These are phyloP conservation scores for Tenualosa ilisha DNA, from an alignment of 2,797 vertebrate genomes.

Conservation along the genomic window DNA sequence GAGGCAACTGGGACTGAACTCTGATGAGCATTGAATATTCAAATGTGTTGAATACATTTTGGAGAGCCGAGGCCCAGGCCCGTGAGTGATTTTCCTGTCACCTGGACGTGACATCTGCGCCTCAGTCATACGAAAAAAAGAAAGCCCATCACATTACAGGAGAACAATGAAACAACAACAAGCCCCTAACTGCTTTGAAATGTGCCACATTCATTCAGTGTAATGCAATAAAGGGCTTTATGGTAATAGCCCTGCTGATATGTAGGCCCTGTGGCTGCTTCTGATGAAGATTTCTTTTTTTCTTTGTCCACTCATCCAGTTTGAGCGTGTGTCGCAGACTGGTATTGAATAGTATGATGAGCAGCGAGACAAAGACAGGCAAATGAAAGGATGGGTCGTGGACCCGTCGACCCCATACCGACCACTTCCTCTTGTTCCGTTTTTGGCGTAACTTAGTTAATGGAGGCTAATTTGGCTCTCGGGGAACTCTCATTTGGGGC, in stretches of 20 bases:
- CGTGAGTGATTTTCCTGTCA: neutral
- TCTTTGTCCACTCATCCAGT: conserved; percentile 37
- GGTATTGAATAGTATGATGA: conserved; percentile 34
- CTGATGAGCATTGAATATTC: neutral
- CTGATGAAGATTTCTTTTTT: conserved; percentile 12
- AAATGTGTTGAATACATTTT: neutral
- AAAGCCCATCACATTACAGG: neutral
- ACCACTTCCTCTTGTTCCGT: conserved; percentile 60
- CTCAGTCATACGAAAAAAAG: conserved; percentile 3
- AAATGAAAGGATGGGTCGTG: conserved; percentile 47
- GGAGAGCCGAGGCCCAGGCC: neutral
- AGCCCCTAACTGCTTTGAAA: conserved; percentile 6
- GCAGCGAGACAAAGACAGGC: conserved; percentile 36
- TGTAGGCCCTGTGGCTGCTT: neutral
- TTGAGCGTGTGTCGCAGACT: conserved; percentile 30
- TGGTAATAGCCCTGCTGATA: neutral
- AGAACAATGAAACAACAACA: conserved; percentile 16
- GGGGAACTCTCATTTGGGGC: conserved; percentile 63
- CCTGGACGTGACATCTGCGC: conserved; percentile 17
- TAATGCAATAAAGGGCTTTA: conserved; percentile 20
- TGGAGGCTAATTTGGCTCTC: conserved; percentile 73
- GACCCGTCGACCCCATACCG: conserved; percentile 62
- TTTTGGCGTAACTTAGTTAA: conserved; percentile 71
- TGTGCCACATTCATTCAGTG: conserved; percentile 5
- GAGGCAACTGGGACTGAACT: neutral